Base-by-base conservation (phyloP, 2,113 vertebrate genomes). In the Cygnus buccinator region DNA sequence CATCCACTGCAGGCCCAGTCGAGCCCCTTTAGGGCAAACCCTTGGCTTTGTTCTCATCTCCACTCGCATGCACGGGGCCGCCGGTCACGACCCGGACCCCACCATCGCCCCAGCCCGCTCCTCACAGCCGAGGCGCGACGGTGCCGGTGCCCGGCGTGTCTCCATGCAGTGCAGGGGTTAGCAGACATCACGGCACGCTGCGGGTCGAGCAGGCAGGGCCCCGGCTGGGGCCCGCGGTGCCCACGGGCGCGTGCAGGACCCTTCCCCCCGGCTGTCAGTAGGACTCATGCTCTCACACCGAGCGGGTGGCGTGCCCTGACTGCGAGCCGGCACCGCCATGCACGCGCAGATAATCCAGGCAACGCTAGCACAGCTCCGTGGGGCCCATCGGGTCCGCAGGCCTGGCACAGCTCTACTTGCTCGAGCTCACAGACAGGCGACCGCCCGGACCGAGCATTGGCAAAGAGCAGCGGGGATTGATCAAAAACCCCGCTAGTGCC, bases 151-250 rank as follows among this genome's bases (percentile, higher is more conserved):
- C 75, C 14, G 0, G 75, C 48, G 91, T 83, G 93, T 66, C 77
- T 75, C 93, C 98, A 98, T 98, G 98, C 98, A 98, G 97, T 97
- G 97, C 44, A 50, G 63, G 67, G 50, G 79, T 95, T 95, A 93
- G 92, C 95, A 93, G 97, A 92, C 48, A 28, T 44, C 82, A 7
- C 44, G 37, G 54, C 7, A 1, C 75, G 62, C 74, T 1, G 2
- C 14, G 54, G 70, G 67, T 29, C 1, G 11, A 80, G 73, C 29
- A 6, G 23, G 35, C 6, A 13, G 59, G 54, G 52, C 33, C 33
- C 43, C 5, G 3, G 48, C 46, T 2, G 2, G n/a, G 15, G 33
- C 58, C 33, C 6, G 5, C 13, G 46, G 20, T 13, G 59, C 59
- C 59, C 59, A 8, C 23, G n/a, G 37, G 48, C 13, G 63, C 20